phyloP scores from a whole-genome alignment of 2,113 vertebrate species.

The Phyllostomus hastatus region DNA sequence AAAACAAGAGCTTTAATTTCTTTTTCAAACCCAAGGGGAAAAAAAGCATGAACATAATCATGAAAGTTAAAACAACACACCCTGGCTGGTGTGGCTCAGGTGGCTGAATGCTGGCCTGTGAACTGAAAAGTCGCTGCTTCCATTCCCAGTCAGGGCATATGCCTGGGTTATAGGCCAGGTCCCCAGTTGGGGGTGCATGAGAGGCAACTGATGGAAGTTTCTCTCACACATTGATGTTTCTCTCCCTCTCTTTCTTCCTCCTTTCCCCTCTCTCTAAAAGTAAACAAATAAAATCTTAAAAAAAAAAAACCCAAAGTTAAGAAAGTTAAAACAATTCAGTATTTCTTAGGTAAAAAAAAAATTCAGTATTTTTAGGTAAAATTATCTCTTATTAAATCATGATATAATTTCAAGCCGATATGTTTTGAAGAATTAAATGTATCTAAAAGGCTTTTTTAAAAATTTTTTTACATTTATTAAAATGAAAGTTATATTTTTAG shows the following conservation, averaged over 20 bases:
- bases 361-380: not conserved
- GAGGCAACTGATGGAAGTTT: too few species aligned
- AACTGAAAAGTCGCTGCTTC: too few species aligned
- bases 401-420: not conserved
- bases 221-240: too few species aligned
- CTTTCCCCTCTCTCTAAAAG: too few species aligned
- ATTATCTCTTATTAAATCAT: not conserved
- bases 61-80: not conserved
- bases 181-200: too few species aligned
- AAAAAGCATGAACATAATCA: slow-evolving; percentile 28
- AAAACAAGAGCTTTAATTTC: slow-evolving; percentile 39
- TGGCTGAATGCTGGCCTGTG: too few species aligned
- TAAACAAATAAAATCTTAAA: too few species aligned
- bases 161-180: too few species aligned
- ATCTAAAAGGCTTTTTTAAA: not conserved
- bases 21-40: not conserved
- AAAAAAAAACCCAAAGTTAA: too few species aligned
- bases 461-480: not conserved
- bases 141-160: too few species aligned
- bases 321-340: not conserved
- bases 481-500: not conserved
- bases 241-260: too few species aligned
- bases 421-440: slow-evolving; percentile 7
- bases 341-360: not conserved
- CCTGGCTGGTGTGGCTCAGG: too few species aligned